These are phyloP conservation scores for Catocala sponsa DNA, from an alignment of 2,888 invertebrate species.

Conservation along the genomic window DNA sequence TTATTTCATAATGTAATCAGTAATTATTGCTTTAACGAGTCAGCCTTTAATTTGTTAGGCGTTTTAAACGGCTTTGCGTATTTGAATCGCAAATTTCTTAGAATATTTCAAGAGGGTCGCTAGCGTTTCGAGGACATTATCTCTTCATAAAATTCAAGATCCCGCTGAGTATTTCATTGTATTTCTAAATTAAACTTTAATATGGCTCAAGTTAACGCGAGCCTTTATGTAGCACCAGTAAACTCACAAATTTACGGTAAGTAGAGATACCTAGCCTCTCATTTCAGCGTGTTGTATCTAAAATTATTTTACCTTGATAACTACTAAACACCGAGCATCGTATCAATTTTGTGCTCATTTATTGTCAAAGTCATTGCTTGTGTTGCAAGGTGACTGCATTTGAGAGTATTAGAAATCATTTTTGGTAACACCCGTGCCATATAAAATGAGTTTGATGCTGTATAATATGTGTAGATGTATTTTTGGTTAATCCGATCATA, in stretches of 20 bases:
- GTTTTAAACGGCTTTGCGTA: constrained; percentile 87
- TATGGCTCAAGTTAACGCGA: constrained; percentile 56
- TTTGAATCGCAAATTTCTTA: constrained; percentile 88
- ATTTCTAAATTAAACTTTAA: constrained; percentile 78
- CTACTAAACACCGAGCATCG: constrained; percentile 15
- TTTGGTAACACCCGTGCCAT: constrained; percentile 16
- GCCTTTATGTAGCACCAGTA: constrained; percentile 49
- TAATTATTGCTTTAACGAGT: constrained; percentile 87
- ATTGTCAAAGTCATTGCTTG: constrained; percentile 9
- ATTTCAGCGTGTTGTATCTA: constrained; percentile 27
- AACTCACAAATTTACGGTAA: constrained; percentile 38
- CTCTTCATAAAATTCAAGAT: constrained; percentile 87
- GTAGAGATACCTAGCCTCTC: constrained; percentile 20
- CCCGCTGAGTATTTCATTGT: constrained; percentile 81
- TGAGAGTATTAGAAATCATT: constrained; percentile 23
- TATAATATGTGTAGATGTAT: constrained; percentile 42
- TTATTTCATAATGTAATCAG: constrained; percentile 85
- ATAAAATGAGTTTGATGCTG: constrained; percentile 36
- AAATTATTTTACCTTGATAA: constrained; percentile 18
- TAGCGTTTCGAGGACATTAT: constrained; percentile 85
- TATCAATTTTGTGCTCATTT: constrained; percentile 21
- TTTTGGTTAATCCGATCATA: constrained; percentile 54
- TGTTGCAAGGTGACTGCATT: constrained; percentile 11
- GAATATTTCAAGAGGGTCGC: constrained; percentile 86
- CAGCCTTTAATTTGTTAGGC: constrained; percentile 88